Evolutionary conservation across 2,113 vertebrate species (phyloP).

Genomic region (Callorhinus ursinus): DNA sequence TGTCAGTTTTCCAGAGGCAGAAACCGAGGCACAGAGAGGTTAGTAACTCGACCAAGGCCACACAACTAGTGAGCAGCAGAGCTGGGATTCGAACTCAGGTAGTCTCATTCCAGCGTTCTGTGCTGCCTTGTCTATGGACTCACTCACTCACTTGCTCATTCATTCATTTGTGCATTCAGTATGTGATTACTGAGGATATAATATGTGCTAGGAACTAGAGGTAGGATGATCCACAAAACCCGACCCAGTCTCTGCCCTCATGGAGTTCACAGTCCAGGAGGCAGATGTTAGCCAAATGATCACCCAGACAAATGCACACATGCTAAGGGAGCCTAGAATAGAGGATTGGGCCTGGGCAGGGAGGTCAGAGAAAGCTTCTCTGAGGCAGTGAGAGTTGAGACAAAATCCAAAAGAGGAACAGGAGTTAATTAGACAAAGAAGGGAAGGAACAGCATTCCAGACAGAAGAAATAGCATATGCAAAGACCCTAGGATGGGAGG

Average conservation of each 20-base stretch:
- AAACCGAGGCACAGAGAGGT: not conserved
- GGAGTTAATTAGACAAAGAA: slow-evolving; percentile 5
- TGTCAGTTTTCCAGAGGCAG: not conserved
- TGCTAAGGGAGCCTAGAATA: not conserved
- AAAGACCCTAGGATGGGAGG: not conserved
- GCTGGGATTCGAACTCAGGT: not conserved
- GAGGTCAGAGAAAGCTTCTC: not conserved
- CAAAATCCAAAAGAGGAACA: not conserved
- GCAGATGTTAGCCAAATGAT: slow-evolving; percentile 29
- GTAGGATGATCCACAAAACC: not conserved
- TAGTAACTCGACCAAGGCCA: not conserved
- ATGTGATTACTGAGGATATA: not conserved
- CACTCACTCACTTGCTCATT: not conserved
- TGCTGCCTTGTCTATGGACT: not conserved
- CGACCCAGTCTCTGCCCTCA: not conserved
- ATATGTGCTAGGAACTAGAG: slow-evolving; percentile 1
- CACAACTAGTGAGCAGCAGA: not conserved
- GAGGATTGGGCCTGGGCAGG: not conserved
- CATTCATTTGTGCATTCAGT: not conserved
- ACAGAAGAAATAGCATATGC: not conserved
- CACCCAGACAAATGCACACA: not conserved
- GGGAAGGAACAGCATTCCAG: not conserved
- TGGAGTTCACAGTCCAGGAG: slow-evolving; percentile 11
- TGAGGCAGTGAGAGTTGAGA: not conserved
- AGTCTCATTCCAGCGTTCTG: slow-evolving; percentile 17